These are phyloP conservation scores for Xestia rhomboidea DNA, from an alignment of 2,888 invertebrate genomes.

Conservation along the genomic window DNA sequence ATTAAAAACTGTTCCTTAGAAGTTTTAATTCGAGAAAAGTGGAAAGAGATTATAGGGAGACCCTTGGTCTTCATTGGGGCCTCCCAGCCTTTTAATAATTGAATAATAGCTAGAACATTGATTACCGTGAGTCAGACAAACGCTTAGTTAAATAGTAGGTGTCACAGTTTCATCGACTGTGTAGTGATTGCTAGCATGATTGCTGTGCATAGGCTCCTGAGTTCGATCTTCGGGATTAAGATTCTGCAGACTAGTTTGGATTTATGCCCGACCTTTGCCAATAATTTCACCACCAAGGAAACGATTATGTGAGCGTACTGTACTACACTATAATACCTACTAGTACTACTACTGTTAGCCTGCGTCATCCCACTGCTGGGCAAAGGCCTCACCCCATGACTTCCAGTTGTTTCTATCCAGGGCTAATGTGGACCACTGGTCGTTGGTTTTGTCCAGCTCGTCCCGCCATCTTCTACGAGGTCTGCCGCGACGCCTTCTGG, in stretches of 20 bases:
- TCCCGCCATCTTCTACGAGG: too few relatives aligned
- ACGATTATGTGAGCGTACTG: too few relatives aligned
- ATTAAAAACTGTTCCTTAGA: not conserved
- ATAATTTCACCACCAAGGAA: not conserved
- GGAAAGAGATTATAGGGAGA: not conserved
- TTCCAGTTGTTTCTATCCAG: too few relatives aligned
- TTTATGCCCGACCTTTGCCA: not conserved
- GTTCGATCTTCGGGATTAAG: not conserved
- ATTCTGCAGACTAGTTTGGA: not conserved
- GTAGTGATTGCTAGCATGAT: not conserved
- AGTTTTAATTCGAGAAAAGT: not conserved
- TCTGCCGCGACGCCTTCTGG: too few relatives aligned
- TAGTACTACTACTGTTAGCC: too few relatives aligned
- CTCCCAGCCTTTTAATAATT: not conserved
- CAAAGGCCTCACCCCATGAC: too few relatives aligned
- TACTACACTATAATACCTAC: too few relatives aligned
- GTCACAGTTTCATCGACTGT: not conserved
- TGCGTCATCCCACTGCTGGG: too few relatives aligned
- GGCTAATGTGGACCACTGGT: too few relatives aligned
- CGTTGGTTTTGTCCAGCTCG: too few relatives aligned
- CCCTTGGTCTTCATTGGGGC: not conserved
- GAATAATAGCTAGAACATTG: not conserved
- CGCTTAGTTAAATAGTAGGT: not conserved
- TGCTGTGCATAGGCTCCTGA: too few relatives aligned
- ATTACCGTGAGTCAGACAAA: not conserved